A percentile compares a stretch with the other conserved stretches of the same genome.
These are phyloP conservation scores for Gnathonemus echidnorhynchus DNA, from an alignment of 2,113 vertebrate species.

Conservation along the genomic window DNA sequence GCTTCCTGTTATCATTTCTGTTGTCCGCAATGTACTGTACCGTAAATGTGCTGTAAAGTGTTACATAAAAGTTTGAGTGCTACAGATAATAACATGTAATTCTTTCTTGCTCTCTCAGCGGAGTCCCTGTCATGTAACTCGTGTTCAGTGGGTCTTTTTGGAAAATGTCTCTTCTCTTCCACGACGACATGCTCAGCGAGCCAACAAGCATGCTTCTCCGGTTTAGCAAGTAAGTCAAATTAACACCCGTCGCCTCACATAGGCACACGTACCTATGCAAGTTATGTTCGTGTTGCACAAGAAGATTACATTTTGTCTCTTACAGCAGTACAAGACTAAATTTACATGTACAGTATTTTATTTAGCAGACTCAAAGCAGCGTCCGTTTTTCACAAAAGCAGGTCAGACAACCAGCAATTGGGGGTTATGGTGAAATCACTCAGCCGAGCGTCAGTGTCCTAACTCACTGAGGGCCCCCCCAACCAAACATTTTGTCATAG, in stretches of 20 bases:
- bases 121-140: slow-evolving; percentile 53
- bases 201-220: slow-evolving; percentile 33
- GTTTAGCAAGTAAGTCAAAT: slow-evolving; percentile 37
- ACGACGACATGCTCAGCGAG: not conserved
- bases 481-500: not conserved
- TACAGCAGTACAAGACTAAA: not conserved
- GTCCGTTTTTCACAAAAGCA: not conserved
- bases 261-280: not conserved
- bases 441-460: not conserved
- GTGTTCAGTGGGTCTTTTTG: slow-evolving; percentile 15
- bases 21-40: not conserved
- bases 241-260: not conserved
- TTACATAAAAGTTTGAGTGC: not conserved
- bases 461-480: not conserved
- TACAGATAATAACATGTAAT: not conserved
- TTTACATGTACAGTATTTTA: not conserved
- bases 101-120: slow-evolving; percentile 36
- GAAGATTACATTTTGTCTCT: not conserved
- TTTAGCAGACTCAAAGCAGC: not conserved
- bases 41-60: not conserved
- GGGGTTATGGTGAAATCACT: not conserved
- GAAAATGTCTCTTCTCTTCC: not conserved
- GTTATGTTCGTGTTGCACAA: not conserved
- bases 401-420: not conserved
- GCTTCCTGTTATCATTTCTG: not conserved